Evolutionary conservation across 2,113 vertebrate genomes (phyloP).

Genomic region (Solea solea): DNA sequence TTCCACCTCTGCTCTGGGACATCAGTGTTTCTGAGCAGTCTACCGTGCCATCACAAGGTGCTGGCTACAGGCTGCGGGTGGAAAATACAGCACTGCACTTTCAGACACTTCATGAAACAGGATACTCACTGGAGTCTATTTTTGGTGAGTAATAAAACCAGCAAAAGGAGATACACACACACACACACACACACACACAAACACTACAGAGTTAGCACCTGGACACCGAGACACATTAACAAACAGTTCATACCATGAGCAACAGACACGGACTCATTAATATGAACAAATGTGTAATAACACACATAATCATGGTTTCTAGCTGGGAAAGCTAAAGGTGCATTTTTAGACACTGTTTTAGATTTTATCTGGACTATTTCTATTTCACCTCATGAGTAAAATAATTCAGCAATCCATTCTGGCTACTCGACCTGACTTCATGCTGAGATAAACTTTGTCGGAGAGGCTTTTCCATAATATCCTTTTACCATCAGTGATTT

Average conservation of each 20-base stretch:
- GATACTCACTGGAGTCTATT: constrained; percentile 74
- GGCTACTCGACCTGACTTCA: too few species aligned
- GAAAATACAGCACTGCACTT: constrained; percentile 70
- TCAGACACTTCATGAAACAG: constrained; percentile 63
- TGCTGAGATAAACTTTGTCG: too few species aligned
- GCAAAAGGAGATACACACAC: constrained; percentile 35
- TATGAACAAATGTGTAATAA: neutral
- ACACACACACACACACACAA: constrained; percentile 16
- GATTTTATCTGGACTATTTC: too few species aligned
- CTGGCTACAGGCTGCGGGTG: constrained; percentile 43
- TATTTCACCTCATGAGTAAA: too few species aligned
- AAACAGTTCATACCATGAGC: constrained; percentile 3
- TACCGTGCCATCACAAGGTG: constrained; percentile 15
- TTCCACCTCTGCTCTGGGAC: neutral
- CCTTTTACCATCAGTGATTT: too few species aligned
- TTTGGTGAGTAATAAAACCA: constrained; percentile 68
- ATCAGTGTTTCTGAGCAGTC: constrained; percentile 6
- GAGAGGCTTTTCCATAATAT: too few species aligned
- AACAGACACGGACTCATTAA: neutral
- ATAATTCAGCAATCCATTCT: too few species aligned
- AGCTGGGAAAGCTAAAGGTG: neutral
- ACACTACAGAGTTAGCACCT: constrained; percentile 9
- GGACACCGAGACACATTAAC: constrained; percentile 1
- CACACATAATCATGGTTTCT: constrained; percentile 11
- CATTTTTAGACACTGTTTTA: constrained; percentile 1